Percentiles rank a stretch among this genome's conserved stretches.
Conservation (phyloP, 2,888 invertebrate species). For the Prenolepis imparis region DNA sequence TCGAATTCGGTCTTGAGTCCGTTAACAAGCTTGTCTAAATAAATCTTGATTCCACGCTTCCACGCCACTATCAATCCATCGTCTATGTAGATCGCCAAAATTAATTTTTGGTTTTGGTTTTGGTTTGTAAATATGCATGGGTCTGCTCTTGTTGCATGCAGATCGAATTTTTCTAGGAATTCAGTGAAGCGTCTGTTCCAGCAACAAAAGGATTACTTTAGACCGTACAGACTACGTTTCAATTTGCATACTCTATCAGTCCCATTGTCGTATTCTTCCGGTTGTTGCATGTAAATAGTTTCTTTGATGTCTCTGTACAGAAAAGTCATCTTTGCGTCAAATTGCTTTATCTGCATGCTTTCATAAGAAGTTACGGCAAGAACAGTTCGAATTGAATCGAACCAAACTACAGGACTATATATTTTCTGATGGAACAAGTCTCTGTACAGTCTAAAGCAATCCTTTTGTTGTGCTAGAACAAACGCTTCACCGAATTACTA, state of each 20-base stretch:
- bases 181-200: not conserved
- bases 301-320: not conserved
- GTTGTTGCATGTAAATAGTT: not conserved
- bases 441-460: too few relatives aligned
- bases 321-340: not conserved
- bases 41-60: conserved; percentile 20
- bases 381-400: not conserved
- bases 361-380: not conserved
- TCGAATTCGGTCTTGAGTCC: not conserved
- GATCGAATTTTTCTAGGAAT: not conserved
- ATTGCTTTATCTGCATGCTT: not conserved
- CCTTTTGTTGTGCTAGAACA: too few relatives aligned
- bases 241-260: not conserved
- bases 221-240: not conserved
- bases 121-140: not conserved
- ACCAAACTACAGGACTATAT: not conserved
- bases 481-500: too few relatives aligned
- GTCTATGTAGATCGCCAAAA: conserved; percentile 60
- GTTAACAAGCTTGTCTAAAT: not conserved
- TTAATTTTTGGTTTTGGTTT: conserved; percentile 38
- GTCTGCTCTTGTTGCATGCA: not conserved
- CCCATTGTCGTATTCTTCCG: not conserved
- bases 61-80: conserved; percentile 55
- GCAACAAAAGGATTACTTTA: not conserved
- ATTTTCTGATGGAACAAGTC: not conserved